These are phyloP conservation scores for Gasterosteus aculeatus DNA, from an alignment of 2,113 vertebrate species.

Conservation along the genomic window DNA sequence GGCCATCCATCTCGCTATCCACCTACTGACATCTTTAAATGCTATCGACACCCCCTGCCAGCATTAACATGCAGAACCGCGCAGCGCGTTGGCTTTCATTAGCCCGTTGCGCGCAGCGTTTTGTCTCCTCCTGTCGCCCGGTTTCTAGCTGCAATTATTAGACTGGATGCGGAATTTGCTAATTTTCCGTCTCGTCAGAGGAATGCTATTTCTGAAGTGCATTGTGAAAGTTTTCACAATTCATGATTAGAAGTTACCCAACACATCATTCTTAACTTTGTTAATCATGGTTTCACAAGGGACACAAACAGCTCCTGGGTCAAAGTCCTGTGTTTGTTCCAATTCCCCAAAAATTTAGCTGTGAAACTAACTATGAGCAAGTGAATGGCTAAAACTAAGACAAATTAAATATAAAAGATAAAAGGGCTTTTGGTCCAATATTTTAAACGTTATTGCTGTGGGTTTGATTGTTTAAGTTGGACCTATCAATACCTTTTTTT, in stretches of 20 bases:
- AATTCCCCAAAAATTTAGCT: background rate
- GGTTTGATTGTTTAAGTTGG: background rate
- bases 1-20: slow-evolving; percentile 81
- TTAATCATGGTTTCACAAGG: background rate
- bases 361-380: background rate
- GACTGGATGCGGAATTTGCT: slow-evolving; percentile 67
- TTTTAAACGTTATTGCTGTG: background rate
- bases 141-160: slow-evolving; percentile 62
- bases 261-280: background rate
- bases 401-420: background rate
- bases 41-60: slow-evolving; percentile 77
- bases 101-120: slow-evolving; percentile 70
- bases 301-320: background rate
- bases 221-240: slow-evolving; percentile 1
- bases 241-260: slow-evolving; percentile 1
- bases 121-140: slow-evolving; percentile 48
- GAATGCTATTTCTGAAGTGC: slow-evolving; percentile 41
- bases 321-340: too few relatives aligned
- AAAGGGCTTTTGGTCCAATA: background rate
- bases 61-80: slow-evolving; percentile 82
- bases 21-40: slow-evolving; percentile 80
- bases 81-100: slow-evolving; percentile 79
- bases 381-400: background rate
- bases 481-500: background rate
- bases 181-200: slow-evolving; percentile 58